Percentiles rank a stretch among this genome's conserved stretches.
These are phyloP conservation scores for Excalfactoria chinensis DNA, from an alignment of 2,113 vertebrate species.

Conservation along the genomic window DNA sequence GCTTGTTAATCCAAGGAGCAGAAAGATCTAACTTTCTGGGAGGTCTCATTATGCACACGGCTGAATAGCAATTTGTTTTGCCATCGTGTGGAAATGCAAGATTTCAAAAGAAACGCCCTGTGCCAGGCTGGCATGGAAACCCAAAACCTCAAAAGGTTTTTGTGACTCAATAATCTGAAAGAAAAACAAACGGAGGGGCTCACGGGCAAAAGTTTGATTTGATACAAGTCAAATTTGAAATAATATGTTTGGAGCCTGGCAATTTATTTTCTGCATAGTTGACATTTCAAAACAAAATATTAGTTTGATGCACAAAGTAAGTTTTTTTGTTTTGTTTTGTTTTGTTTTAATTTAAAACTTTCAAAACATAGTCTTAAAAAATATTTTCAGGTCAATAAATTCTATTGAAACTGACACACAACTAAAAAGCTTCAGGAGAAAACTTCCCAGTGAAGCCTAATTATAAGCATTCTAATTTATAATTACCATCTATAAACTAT, in stretches of 20 bases:
- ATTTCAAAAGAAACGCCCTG: slow-evolving; percentile 33
- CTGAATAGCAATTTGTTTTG: slow-evolving; percentile 14
- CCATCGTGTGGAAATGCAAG: slow-evolving; percentile 12
- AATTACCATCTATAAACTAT: neutral
- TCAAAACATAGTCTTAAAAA: neutral
- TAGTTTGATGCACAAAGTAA: slow-evolving; percentile 2
- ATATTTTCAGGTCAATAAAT: slow-evolving; percentile 33
- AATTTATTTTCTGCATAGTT: slow-evolving; percentile 49
- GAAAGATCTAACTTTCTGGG: neutral
- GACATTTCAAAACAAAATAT: slow-evolving; percentile 37
- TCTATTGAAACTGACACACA: neutral
- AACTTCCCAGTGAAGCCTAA: neutral
- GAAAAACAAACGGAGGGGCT: slow-evolving; percentile 41
- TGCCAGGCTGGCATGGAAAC: slow-evolving; percentile 27
- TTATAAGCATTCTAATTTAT: neutral
- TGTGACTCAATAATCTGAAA: slow-evolving; percentile 24
- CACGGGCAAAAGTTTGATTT: slow-evolving; percentile 54
- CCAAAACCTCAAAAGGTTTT: slow-evolving; percentile 53
- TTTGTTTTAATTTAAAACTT: slow-evolving; percentile 29
- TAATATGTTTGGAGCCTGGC: slow-evolving; percentile 17
- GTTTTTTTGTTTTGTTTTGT: neutral
- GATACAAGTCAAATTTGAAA: slow-evolving; percentile 49
- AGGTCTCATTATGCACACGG: neutral
- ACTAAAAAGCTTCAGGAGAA: slow-evolving; percentile 2
- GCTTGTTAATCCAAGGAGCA: neutral